Evolutionary conservation across 2,113 vertebrate genomes (phyloP), one percentile per base, ranked within the genome.

Genomic region (Poeciliopsis turrubarensis): DNA sequence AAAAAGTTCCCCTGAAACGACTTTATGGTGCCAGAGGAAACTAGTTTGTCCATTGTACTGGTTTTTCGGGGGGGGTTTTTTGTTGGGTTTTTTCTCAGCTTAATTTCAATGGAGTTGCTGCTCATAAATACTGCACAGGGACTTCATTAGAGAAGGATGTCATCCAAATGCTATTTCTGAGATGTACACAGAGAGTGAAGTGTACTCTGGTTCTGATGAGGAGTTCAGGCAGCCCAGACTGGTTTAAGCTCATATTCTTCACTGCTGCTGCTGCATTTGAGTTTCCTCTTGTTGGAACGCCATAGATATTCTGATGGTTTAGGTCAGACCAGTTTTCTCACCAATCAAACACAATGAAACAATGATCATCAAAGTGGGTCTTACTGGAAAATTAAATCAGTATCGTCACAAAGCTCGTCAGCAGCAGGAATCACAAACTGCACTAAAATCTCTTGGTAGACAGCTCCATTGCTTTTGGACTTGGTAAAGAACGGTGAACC

Each of bases 1-100:
- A 78, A 68, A 60, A 75, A 83, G 30, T 32, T 73, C 37, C 76
- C 27, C 29, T 32, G 79, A 65, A 80, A 86, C 76, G 51, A 68
- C 54, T 32, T 73, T 75, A 34, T 72, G n/a, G 82, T 68, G 47
- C 44, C 65, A 47, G 34, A 73, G 66, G 60, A n/a, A 54, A 73
- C 27, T 22, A 54, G 26, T 73, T 64, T 78, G 60, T 11, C 37
- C 71, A 19, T 27, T 29, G 19, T 25, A 29, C 37, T 57, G 75
- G 22, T 65, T 41, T n/a, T n/a, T n/a, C n/a, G n/a, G n/a, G 10
- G 29, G 29, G 29, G 29, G 2, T 29, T 34, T 34, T 65, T 32
- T 54, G 26, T 29, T 29, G 29, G 29, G 29, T 31, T 68, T 13
- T 17, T 77, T 79, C 75, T 84, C 27, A 17, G 39, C 25, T 25